A percentile compares a stretch with the other conserved stretches of the same genome.
Evolutionary conservation across 2,113 vertebrate species (phyloP).

Genomic region (rabbit (Oryctolagus cuniculus)): DNA sequence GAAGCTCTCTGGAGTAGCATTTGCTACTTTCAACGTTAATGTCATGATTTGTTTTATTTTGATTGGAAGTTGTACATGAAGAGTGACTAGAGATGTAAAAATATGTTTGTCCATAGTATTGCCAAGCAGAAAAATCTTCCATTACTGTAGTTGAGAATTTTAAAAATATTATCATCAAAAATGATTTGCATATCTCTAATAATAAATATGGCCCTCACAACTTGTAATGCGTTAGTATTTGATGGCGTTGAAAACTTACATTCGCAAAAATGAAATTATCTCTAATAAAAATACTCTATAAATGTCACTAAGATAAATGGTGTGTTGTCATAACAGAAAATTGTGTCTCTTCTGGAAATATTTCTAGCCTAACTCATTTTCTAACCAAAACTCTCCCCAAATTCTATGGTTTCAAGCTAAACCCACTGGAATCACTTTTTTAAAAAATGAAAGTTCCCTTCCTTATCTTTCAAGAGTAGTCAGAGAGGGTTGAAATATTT

Average conservation of each 20-base stretch:
- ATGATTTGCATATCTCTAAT: slow-evolving; percentile 52
- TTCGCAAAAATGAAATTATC: slow-evolving; percentile 72
- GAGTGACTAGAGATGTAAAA: not conserved
- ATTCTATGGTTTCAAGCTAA: slow-evolving; percentile 49
- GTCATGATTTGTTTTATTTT: slow-evolving; percentile 6
- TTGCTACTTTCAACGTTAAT: slow-evolving; percentile 46
- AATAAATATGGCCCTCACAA: slow-evolving; percentile 61
- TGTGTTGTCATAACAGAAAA: slow-evolving; percentile 63
- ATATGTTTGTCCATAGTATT: not conserved
- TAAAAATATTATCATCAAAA: slow-evolving; percentile 42
- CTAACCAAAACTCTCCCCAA: not conserved
- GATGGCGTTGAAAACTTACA: slow-evolving; percentile 58
- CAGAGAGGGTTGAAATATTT: slow-evolving; percentile 63
- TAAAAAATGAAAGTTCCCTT: slow-evolving; percentile 49
- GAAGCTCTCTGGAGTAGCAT: not conserved
- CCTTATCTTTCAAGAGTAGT: not conserved
- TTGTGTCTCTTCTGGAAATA: not conserved
- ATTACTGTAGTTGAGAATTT: slow-evolving; percentile 20
- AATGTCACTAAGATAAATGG: slow-evolving; percentile 76
- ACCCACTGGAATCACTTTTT: not conserved
- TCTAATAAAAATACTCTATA: slow-evolving; percentile 69
- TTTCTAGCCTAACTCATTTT: slow-evolving; percentile 58
- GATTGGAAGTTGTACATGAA: slow-evolving; percentile 32
- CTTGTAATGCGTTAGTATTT: slow-evolving; percentile 61
- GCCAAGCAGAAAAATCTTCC: not conserved